These are phyloP conservation scores for Cygnus atratus DNA, from an alignment of 2,113 vertebrate species.

Conservation along the genomic window DNA sequence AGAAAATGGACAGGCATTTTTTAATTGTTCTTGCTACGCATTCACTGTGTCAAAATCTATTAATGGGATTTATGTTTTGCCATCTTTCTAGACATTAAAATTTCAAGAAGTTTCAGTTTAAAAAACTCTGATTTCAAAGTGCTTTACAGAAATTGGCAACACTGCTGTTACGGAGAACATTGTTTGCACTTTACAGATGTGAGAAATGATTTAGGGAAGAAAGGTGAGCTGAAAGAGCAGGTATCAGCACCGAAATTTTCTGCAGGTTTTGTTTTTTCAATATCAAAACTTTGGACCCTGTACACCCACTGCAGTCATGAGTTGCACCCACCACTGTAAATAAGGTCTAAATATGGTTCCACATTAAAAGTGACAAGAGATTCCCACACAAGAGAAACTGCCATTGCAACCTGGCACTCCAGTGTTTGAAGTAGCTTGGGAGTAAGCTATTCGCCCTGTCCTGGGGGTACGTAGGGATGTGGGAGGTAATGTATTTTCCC, in stretches of 20 bases:
- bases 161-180: background rate
- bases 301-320: background rate
- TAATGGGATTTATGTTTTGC: background rate
- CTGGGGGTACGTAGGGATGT: background rate
- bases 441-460: background rate
- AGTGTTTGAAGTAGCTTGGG: background rate
- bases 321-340: background rate
- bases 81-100: background rate
- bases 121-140: background rate
- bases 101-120: background rate
- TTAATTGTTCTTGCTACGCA: background rate
- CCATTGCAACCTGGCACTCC: no score
- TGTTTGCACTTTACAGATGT: background rate
- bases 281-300: background rate
- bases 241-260: background rate
- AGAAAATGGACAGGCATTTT: background rate
- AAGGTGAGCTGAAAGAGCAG: background rate
- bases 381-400: background rate
- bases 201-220: background rate
- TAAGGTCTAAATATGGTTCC: background rate
- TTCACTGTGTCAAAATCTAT: background rate
- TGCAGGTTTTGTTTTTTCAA: background rate
- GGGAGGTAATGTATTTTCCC: background rate
- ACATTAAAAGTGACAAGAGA: background rate
- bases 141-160: background rate